Conservation (phyloP, 1,140 invertebrate genomes). For the Rhagoletis zephyria region DNA sequence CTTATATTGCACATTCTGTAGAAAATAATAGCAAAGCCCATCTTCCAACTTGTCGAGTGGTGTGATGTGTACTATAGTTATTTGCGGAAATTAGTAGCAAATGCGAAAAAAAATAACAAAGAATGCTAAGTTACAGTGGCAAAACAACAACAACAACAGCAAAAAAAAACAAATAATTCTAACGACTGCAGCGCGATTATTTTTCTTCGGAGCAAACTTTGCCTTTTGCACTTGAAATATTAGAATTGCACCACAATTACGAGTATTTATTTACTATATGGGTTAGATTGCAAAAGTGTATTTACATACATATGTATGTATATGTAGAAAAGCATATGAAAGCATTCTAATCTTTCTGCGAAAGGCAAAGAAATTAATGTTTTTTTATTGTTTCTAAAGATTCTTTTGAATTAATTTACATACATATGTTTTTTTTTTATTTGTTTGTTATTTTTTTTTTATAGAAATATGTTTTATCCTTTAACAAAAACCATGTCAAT, state of each 20-base stretch:
- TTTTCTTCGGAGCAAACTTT: constrained; percentile 41
- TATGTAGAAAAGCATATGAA: background rate
- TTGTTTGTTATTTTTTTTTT: too few relatives aligned
- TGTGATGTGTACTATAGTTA: constrained; percentile 8
- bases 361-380: background rate
- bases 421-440: too few relatives aligned
- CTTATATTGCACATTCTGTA: too few relatives aligned
- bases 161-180: background rate
- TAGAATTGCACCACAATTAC: constrained; percentile 17
- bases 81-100: constrained; percentile 21
- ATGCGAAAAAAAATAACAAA: constrained; percentile 9
- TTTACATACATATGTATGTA: background rate
- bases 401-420: background rate
- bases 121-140: background rate
- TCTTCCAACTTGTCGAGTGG: too few relatives aligned
- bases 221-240: constrained; percentile 41
- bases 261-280: background rate
- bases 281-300: background rate
- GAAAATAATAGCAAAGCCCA: too few relatives aligned
- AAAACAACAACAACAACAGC: background rate
- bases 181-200: background rate
- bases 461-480: too few relatives aligned
- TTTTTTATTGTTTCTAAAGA: background rate
- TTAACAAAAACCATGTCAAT: too few relatives aligned
- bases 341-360: constrained; percentile 16